phyloP scores from a whole-genome alignment of 2,113 vertebrate genomes.

The Pseudopodoces humilis region DNA sequence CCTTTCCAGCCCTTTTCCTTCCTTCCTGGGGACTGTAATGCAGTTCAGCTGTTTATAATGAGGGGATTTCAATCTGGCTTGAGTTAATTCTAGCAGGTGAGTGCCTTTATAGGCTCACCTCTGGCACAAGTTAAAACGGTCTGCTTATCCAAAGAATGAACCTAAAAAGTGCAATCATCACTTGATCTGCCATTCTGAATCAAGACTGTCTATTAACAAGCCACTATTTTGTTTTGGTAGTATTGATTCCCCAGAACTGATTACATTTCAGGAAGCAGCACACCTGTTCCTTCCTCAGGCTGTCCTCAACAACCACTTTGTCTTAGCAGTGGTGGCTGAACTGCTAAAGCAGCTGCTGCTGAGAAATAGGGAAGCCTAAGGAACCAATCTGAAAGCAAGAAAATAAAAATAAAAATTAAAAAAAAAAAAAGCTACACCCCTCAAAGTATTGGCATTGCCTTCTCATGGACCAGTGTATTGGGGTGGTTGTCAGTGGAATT shows the following conservation, averaged over 20 bases:
- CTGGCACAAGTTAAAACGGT: background rate
- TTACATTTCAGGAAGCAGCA: background rate
- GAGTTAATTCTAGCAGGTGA: background rate
- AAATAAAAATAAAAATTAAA: background rate
- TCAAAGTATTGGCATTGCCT: background rate
- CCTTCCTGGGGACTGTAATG: background rate
- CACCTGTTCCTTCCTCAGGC: background rate
- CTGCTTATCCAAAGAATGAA: background rate
- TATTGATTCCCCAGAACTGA: background rate
- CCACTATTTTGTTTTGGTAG: background rate
- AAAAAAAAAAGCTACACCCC: background rate
- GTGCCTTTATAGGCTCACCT: background rate
- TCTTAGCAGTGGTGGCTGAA: background rate
- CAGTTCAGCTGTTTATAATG: background rate
- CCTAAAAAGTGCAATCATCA: background rate
- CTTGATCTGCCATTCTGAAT: background rate
- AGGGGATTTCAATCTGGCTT: background rate
- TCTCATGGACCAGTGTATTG: fast-evolving
- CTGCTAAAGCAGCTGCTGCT: background rate
- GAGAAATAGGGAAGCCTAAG: background rate
- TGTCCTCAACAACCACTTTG: background rate
- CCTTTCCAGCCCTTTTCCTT: background rate
- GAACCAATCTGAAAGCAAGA: background rate
- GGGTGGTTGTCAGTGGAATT: background rate
- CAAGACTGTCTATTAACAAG: background rate